phyloP scores from a whole-genome alignment of 2,113 vertebrate species.

The Hydropotes inermis region DNA sequence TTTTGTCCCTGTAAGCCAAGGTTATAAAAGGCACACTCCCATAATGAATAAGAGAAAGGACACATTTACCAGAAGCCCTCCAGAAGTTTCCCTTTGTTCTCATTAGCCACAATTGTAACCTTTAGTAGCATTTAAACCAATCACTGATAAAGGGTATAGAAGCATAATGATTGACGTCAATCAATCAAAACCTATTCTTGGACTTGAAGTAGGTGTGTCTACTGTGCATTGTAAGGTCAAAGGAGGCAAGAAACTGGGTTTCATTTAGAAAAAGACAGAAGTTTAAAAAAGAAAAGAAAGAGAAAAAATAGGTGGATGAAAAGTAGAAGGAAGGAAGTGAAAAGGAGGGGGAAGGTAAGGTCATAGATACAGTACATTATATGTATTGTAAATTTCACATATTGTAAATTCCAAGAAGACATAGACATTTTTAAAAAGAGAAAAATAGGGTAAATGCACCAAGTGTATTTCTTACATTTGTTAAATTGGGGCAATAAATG shows the following conservation, averaged over 20 bases:
- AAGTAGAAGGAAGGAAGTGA: not conserved
- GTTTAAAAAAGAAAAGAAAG: not conserved
- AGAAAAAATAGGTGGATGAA: not conserved
- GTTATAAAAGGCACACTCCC: not conserved
- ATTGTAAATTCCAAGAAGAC: not conserved
- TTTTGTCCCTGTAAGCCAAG: not conserved
- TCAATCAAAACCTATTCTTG: not conserved
- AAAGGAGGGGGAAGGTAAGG: not conserved
- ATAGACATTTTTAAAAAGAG: not conserved
- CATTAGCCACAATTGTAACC: not conserved
- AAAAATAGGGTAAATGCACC: not conserved
- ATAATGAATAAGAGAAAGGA: not conserved
- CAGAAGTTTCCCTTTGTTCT: not conserved
- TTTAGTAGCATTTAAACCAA: not conserved
- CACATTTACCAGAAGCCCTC: not conserved
- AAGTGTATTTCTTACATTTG: not conserved
- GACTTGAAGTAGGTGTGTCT: not conserved
- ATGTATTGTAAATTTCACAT: not conserved
- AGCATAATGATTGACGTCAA: not conserved
- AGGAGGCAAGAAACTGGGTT: not conserved
- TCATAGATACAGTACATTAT: too few species aligned
- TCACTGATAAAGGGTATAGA: not conserved
- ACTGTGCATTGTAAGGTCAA: not conserved
- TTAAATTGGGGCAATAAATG: not conserved
- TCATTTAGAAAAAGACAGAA: not conserved